Conservation (phyloP, 37 sponge, comb jelly and placozoan genomes). For the Chondrosia reniformis region DNA sequence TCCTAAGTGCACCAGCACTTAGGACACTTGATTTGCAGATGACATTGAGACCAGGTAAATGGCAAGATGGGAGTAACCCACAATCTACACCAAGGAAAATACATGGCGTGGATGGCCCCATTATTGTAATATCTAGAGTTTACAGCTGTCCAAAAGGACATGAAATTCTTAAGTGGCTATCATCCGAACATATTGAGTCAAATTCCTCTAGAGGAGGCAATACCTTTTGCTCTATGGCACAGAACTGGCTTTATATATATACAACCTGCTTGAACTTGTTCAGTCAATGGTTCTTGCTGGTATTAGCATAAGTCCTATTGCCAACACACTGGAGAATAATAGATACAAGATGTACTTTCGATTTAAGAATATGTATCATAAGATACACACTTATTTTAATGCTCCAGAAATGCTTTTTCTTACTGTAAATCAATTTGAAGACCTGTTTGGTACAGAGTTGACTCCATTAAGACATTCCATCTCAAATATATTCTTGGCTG, state of each 20-base stretch:
- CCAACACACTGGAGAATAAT: background rate
- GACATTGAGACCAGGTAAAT: background rate
- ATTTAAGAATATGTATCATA: background rate
- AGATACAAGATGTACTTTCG: background rate
- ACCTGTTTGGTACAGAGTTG: background rate
- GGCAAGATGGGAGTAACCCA: constrained; percentile 7
- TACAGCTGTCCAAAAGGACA: constrained; percentile 12
- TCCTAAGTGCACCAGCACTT: constrained; percentile 1
- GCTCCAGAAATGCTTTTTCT: constrained; percentile 6
- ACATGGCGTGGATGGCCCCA: background rate
- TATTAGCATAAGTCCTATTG: background rate
- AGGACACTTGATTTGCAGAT: background rate
- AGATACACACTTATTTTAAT: background rate
- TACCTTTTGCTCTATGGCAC: constrained; percentile 28
- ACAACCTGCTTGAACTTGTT: constrained; percentile 3
- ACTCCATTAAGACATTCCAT: background rate
- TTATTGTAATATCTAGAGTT: background rate
- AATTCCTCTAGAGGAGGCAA: background rate
- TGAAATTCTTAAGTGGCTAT: constrained; percentile 2
- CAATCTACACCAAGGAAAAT: constrained; percentile 10
- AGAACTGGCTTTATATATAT: constrained; percentile 25
- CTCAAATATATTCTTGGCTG: background rate
- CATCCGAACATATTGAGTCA: background rate
- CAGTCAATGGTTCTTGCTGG: background rate
- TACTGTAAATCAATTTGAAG: background rate